Base-by-base conservation (phyloP, 2,888 invertebrate species). In the Catocala sponsa region DNA sequence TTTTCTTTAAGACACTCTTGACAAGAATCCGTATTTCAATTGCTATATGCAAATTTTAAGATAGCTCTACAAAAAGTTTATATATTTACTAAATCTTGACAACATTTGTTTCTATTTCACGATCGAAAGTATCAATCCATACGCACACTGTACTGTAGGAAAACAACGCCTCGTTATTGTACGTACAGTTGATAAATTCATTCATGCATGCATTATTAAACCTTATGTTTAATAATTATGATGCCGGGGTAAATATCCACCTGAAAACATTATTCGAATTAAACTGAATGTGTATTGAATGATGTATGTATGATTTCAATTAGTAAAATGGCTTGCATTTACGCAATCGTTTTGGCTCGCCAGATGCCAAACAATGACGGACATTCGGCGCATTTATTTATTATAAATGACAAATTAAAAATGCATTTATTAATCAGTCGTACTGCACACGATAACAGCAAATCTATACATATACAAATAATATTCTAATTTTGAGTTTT, bases 291-390 rank as follows among this genome's bases (percentile, higher is more conserved):
- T 72, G 72, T 80, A 73, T 82, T 86, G 85, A 87, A 87, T 89
- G 85, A 88, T 87, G 83, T 81, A 88, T 87, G 83, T 81, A 89
- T 84, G 86, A 83, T 86, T 80, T 83, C 86, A 86, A 89, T 90
- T 88, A 85, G 81, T 78, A 78, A 86, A 89, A 89, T 88, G 84
- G 82, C 80, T 72, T 80, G 81, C 83, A 85, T 87, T 84, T 83
- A 84, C 83, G 78, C 78, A 73, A 83, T 78, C 81, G 81, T 81
- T 82, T 83, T 76, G 82, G 80, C 77, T 80, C 83, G 78, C 82
- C 84, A 83, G 81, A 78, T 82, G 81, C 82, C 82, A 81, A 84
- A 87, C 83, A 89, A 84, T 87, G 83, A 84, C 77, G 73, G 72
- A 68, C 80, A 74, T 59, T 69, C 69, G 65, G 59, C 66, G 63